Base-by-base conservation (phyloP, 2,797 vertebrate species). In the Staurois parvus region DNA sequence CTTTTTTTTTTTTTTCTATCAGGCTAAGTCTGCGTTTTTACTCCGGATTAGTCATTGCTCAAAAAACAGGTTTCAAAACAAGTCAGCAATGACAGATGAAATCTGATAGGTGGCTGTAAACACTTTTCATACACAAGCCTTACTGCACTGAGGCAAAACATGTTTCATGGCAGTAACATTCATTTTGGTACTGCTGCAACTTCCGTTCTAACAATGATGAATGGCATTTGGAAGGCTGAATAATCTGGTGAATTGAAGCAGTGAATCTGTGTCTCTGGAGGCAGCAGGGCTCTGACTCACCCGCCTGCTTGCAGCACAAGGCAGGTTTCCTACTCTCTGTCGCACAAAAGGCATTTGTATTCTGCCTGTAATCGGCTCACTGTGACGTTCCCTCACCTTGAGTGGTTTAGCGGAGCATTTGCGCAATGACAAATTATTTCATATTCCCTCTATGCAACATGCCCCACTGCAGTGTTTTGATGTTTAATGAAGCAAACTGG, bases 401-500 rank as follows among this genome's bases (percentile, higher is more conserved):
- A 79, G 76, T 32, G 68, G 37, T 52, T 79, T 59, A 45, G 28
- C 28, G 56, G 29, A 79, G 76, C 52, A 79, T 79, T 73, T 79
- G 79, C 59, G 52, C 83, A 84, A 79, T 72, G 83, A 72, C 68
- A 79, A 78, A 84, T 79, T 10, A 79, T 79, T 73, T 73, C 69
- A 48, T 79, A 77, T 72, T 76, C 75, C 48, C 79, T 80, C 24
- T 72, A 29, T 72, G 79, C 48, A 62, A 69, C 15, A 59, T 32
- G 30, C 68, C 45, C 78, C 13, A 32, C 78, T 56, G 67, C 45
- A 37, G 78, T 72, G 80, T 45, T 82, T n/a, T 67, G 70, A 73
- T 45, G 72, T 74, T 64, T 82, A 82, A 82, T 74, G 80, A 82
- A 82, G 72, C 59, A 34, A 26, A 40, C 56, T 62, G 79, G 29